phyloP scores from a whole-genome alignment of 2,797 vertebrate genomes.

The Acanthornis magna region DNA sequence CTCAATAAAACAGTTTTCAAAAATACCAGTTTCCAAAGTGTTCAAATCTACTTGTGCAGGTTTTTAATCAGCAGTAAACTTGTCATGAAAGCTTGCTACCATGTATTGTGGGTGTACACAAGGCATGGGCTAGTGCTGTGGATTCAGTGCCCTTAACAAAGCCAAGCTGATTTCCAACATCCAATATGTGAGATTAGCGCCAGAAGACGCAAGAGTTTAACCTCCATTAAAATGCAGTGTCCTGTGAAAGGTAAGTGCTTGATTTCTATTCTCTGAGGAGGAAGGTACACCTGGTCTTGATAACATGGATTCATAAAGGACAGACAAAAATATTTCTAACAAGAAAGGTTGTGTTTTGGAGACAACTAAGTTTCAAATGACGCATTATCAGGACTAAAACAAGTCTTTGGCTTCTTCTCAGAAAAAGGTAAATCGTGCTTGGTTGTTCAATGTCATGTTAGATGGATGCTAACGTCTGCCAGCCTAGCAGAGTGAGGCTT shows the following conservation, averaged over 20 bases:
- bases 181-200: background rate
- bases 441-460: accelerated
- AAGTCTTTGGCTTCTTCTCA: background rate
- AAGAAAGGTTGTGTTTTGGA: background rate
- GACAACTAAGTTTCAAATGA: background rate
- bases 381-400: background rate
- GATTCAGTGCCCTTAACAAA: background rate
- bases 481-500: background rate
- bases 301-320: background rate
- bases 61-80: background rate
- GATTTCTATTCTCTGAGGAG: background rate
- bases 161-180: background rate
- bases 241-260: background rate
- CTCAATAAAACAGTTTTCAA: background rate
- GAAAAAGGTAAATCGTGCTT: background rate
- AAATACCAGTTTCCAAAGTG: background rate
- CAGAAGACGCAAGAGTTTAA: background rate
- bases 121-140: background rate
- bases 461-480: background rate
- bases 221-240: background rate
- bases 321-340: background rate
- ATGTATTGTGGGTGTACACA: background rate
- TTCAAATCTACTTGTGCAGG: background rate
- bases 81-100: background rate
- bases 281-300: background rate